These are phyloP conservation scores for Bimastos eiseni DNA, from an alignment of 2,888 invertebrate species.

Conservation along the genomic window DNA sequence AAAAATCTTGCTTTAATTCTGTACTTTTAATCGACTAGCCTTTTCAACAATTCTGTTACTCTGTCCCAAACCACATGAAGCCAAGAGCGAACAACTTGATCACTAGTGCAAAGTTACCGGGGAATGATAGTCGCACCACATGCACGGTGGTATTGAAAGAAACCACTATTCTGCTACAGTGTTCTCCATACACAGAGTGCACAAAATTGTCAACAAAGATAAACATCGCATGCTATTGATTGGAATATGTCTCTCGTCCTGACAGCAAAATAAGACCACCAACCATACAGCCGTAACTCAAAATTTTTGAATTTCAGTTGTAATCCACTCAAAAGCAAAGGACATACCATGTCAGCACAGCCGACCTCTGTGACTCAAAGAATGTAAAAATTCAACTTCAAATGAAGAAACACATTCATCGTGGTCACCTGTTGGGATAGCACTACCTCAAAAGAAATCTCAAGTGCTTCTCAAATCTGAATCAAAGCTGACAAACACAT, in stretches of 20 bases:
- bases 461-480: no score
- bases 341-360: not conserved
- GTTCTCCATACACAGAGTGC: not conserved
- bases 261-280: not conserved
- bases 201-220: not conserved
- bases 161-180: not conserved
- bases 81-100: not conserved
- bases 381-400: not conserved
- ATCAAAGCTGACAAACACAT: not conserved
- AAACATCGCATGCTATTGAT: not conserved
- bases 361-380: not conserved
- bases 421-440: not conserved
- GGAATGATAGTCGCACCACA: not conserved
- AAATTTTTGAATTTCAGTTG: not conserved
- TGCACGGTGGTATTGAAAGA: not conserved
- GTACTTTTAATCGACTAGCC: not conserved
- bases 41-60: not conserved
- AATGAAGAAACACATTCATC: not conserved
- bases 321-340: not conserved
- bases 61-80: not conserved
- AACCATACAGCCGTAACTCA: no score
- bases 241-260: not conserved
- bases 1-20: not conserved
- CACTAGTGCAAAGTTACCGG: not conserved
- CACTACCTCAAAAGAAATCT: not conserved